Conservation (phyloP, 2,888 invertebrate genomes). For the Didymodactylos carnosus region DNA sequence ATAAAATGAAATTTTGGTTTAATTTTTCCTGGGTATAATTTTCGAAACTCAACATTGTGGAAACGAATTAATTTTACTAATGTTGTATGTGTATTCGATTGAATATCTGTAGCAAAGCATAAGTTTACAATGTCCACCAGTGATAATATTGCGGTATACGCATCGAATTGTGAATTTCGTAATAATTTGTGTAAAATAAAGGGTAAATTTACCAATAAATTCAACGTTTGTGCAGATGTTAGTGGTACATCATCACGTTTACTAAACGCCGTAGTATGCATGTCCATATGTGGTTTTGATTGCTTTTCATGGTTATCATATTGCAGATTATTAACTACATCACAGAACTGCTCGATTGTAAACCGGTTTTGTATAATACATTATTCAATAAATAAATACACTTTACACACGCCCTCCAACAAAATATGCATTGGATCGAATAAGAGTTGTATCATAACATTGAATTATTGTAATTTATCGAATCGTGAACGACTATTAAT, state of each 20-base stretch:
- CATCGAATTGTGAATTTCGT: not conserved
- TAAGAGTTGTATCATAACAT: not conserved
- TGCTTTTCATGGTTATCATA: not conserved
- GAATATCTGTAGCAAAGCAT: not conserved
- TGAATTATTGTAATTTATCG: not conserved
- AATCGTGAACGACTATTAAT: not conserved
- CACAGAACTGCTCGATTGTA: not conserved
- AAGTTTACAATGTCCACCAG: not conserved
- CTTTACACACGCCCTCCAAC: not conserved
- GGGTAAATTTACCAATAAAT: not conserved
- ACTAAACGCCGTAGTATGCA: not conserved
- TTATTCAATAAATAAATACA: not conserved
- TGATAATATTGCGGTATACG: not conserved
- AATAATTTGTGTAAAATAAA: not conserved
- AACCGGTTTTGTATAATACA: not conserved
- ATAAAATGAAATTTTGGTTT: not conserved
- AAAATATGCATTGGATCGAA: not conserved
- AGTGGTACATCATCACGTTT: too few species aligned
- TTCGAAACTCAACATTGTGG: not conserved
- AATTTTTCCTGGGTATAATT: not conserved
- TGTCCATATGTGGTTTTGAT: not conserved
- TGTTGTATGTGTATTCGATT: not conserved
- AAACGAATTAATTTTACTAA: not conserved
- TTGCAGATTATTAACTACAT: not conserved
- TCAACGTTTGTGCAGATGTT: not conserved